phyloP scores from a whole-genome alignment of 1,140 invertebrate species.

The Ectropis grisescens region DNA sequence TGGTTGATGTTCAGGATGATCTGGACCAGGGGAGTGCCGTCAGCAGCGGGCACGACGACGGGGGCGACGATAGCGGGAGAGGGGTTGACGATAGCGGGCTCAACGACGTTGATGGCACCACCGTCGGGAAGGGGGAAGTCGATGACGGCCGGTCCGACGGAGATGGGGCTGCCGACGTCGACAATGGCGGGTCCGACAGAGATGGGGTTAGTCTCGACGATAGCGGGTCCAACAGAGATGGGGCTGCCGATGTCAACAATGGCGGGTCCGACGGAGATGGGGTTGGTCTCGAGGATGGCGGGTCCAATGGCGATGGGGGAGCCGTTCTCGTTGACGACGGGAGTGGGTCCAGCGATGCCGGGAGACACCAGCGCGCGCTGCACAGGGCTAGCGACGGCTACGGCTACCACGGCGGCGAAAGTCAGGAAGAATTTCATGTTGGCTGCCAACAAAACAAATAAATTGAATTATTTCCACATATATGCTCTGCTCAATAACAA shows the following conservation, averaged over 20 bases:
- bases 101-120: conserved; percentile 1
- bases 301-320: conserved; percentile 6
- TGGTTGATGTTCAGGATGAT: conserved; percentile 17
- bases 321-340: conserved; percentile 1
- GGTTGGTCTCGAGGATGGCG: conserved; percentile 5
- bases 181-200: conserved; percentile 12
- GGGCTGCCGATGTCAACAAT: conserved; percentile 2
- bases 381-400: conserved; percentile 29
- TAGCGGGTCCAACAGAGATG: conserved; percentile 10
- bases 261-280: conserved; percentile 10
- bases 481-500: too few relatives aligned
- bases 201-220: conserved; percentile 9
- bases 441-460: conserved; percentile 7
- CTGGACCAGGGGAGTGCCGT: conserved; percentile 10
- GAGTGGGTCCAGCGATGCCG: conserved; percentile 10
- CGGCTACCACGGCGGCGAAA: conserved; percentile 13
- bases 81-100: conserved; percentile 3
- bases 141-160: conserved; percentile 11
- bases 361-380: conserved; percentile 10
- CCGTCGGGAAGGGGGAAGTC: background rate
- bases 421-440: background rate
- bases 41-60: conserved; percentile 4
- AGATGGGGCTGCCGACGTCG: conserved; percentile 10
- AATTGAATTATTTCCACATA: too few relatives aligned
- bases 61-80: conserved; percentile 3